Evolutionary conservation across 2,113 vertebrate species (phyloP), one percentile per base, ranked within the genome.

Genomic region (Solea senegalensis): DNA sequence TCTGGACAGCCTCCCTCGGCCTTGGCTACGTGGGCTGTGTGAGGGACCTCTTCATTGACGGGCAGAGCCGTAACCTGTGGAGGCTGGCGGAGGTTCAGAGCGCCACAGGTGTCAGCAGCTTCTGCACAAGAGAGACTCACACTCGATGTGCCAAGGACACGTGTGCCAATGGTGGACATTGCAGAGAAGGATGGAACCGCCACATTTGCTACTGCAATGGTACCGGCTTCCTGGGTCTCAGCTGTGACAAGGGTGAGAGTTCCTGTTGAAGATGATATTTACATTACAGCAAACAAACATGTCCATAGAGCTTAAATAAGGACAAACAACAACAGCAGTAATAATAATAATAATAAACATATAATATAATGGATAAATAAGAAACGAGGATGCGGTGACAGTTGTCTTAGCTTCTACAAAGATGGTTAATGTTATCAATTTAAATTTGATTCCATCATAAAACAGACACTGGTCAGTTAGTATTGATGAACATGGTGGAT

Each of bases 121-220:
- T 95, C 87, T 97, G 96, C 82, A 95, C 95, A 43, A 92, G 94
- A 10, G 96, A 97, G 87, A 95, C 95, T 0, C 93, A 96, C 62
- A 84, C 93, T 52, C 94, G 94, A 63, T 97, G 96, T 64, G 71
- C 89, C 9, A 91, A 92, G 0, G 91, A 93, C 14, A 96, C 95
- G 0, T 98, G 96, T 28, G 90, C 84, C 58, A 95, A 96, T 1
- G 94, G 95, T 0, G 95, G 95, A 1, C 66, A 93, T 56, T 98
- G 96, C 86, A 90, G 91, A 0, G 96, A 98, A 72, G 96, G 96
- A 66, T 98, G 96, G 96, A 98, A 97, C 91, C 95, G 96, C 12
- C 96, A 96, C 60, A 81, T 97, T 67, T 97, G 96, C 27, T 95
- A 97, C 89, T 98, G 96, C 86, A 84, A 94, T 0, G 94, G 94